Conservation (phyloP, 2,888 invertebrate genomes). For the Rhorus exstirpatorius region DNA sequence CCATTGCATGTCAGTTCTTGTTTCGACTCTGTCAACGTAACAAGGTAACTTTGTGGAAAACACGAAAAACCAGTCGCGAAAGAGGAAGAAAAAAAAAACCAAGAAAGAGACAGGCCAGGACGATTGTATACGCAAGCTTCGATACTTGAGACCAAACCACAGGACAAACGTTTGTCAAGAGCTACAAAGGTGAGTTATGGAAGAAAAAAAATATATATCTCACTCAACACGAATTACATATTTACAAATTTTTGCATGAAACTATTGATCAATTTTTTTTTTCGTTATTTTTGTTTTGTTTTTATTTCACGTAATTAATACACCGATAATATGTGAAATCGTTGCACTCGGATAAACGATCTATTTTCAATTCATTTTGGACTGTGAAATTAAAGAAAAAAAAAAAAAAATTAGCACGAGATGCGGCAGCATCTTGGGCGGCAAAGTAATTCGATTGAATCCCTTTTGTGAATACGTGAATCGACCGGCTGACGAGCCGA, state of each 20-base stretch:
- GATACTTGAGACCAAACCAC: neutral
- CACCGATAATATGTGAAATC: no score
- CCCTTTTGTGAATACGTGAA: no score
- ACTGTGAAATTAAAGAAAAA: no score
- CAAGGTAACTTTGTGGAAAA: conserved; percentile 34
- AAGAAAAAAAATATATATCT: neutral
- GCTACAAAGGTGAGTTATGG: conserved; percentile 16
- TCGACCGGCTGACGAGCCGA: no score
- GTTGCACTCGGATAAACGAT: no score
- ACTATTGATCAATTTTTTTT: neutral
- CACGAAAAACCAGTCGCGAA: neutral
- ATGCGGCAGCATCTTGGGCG: no score
- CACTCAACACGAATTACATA: neutral
- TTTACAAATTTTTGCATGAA: neutral
- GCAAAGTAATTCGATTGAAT: no score
- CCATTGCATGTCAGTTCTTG: conserved; percentile 78
- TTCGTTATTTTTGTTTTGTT: no score
- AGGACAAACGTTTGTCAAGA: neutral
- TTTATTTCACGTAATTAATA: no score
- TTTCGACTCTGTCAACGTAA: conserved; percentile 70
- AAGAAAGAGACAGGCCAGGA: neutral
- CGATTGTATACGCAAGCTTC: no score
- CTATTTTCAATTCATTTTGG: no score
- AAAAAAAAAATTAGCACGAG: no score
- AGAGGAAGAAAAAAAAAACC: neutral